Percentiles rank a stretch among this genome's conserved stretches.
phyloP scores from a whole-genome alignment of 2,113 vertebrate genomes.

The Tupaia chinensis region DNA sequence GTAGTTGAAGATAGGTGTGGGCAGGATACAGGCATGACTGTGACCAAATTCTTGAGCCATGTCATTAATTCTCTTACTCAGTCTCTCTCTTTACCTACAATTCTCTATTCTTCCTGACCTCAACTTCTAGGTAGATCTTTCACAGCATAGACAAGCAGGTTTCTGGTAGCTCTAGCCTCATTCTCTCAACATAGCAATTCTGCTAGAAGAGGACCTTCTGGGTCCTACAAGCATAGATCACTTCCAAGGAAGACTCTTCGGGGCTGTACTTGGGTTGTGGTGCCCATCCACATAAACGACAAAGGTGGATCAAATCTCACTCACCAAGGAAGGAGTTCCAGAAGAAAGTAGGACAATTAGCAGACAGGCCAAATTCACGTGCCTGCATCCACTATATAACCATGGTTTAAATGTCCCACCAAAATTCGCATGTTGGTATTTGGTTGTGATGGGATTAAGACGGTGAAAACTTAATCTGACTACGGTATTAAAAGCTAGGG shows the following conservation, averaged over 20 bases:
- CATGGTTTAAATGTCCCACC: too few relatives aligned
- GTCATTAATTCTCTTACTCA: neutral
- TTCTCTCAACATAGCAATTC: neutral
- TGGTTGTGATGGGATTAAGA: too few relatives aligned
- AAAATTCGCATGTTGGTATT: too few relatives aligned
- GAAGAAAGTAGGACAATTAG: neutral
- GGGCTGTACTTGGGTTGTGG: neutral
- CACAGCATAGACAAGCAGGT: neutral
- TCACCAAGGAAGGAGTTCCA: neutral
- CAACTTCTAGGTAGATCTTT: neutral
- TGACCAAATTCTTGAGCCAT: neutral
- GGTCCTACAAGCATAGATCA: neutral
- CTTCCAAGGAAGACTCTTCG: neutral
- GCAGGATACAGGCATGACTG: neutral
- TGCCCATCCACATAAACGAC: neutral
- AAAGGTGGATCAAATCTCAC: neutral
- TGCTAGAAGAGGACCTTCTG: neutral
- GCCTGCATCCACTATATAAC: neutral
- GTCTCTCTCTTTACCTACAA: neutral
- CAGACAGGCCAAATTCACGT: neutral
- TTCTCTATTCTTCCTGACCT: neutral
- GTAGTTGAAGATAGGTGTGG: neutral
- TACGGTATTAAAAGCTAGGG: too few relatives aligned
- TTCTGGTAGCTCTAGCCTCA: neutral
- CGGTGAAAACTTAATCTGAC: too few relatives aligned